A percentile compares a stretch with the other conserved stretches of the same genome.
Conservation (phyloP, 2,797 vertebrate species). For the Coreius guichenoti region DNA sequence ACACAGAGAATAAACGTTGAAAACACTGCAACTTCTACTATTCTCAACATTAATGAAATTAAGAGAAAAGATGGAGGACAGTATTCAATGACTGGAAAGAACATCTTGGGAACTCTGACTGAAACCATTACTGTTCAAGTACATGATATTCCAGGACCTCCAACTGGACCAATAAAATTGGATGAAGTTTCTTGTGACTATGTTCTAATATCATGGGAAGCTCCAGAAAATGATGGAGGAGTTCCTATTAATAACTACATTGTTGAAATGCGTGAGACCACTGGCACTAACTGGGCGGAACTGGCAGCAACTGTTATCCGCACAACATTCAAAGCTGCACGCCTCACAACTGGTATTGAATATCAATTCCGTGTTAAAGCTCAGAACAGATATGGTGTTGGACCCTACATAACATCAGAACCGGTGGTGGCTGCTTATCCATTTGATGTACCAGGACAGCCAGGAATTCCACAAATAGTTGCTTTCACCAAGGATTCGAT, state of each 20-base stretch:
- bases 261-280: slow-evolving; percentile 96
- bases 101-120: slow-evolving; percentile 90
- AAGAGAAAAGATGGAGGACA: slow-evolving; percentile 88
- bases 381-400: slow-evolving; percentile 95
- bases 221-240: slow-evolving; percentile 94
- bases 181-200: slow-evolving; percentile 97
- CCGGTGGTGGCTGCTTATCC: slow-evolving; percentile 91
- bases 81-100: slow-evolving; percentile 92
- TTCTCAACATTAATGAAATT: slow-evolving; percentile 92
- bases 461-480: slow-evolving; percentile 89
- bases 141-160: slow-evolving; percentile 96
- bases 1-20: slow-evolving; percentile 95
- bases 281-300: slow-evolving; percentile 93
- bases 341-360: slow-evolving; percentile 88
- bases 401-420: slow-evolving; percentile 87
- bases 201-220: slow-evolving; percentile 93
- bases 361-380: slow-evolving; percentile 98
- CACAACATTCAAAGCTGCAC: slow-evolving; percentile 94
- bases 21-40: slow-evolving; percentile 91
- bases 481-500: slow-evolving; percentile 93
- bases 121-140: slow-evolving; percentile 91
- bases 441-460: slow-evolving; percentile 95
- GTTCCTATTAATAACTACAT: slow-evolving; percentile 98
- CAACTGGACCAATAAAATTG: slow-evolving; percentile 93
- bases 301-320: slow-evolving; percentile 96